Base-by-base conservation (phyloP, 2,888 invertebrate species). In the Ellobium chinense region DNA sequence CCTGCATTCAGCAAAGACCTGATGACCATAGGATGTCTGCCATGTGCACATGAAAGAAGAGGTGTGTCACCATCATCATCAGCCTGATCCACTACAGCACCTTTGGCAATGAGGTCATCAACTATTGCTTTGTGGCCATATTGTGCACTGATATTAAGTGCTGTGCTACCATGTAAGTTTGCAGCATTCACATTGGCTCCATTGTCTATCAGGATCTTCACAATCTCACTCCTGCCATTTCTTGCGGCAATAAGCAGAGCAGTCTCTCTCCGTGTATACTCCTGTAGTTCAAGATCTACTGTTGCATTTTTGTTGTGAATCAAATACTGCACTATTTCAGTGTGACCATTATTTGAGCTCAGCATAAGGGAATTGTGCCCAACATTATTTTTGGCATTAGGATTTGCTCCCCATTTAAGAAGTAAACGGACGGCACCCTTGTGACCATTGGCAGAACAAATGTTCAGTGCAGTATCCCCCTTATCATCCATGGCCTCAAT, bases 391-490 rank as follows among this genome's bases (percentile, higher is more conserved):
- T 56, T 54, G 24, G 63, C 34, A 9, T 75, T 70, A 2, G 75
- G 69, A 70, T 75, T 63, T 4, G 80, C 75, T 24, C 36, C 29
- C 7, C 27, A 9, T 2, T 58, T 75, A 2, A 75, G 27, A 58
- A 80, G 69, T 36, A 70, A 31, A 29, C 62, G 46, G 3, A 75
- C 75, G 12, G 69, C 60, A n/a, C 63, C 70, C 14, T 70, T 31
- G 34, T 37, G 65, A 31, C 70, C 76, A n/a, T 66, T 46, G 2
- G 37, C 36, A 63, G 72, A 65, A 31, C 76, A 76, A 39, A 27
- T 29, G 56, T 77, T 62, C 56, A 81, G 66, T 39, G 66, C 62
- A n/a, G 77, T 81, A 58, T 77, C 54, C 36, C 81, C 81, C 12
- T 72, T 29, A 3, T 70, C 18, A 5, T 62, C 69, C 21, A 29